These are phyloP conservation scores for Polyommatus icarus DNA, from an alignment of 2,888 invertebrate genomes.

Conservation along the genomic window DNA sequence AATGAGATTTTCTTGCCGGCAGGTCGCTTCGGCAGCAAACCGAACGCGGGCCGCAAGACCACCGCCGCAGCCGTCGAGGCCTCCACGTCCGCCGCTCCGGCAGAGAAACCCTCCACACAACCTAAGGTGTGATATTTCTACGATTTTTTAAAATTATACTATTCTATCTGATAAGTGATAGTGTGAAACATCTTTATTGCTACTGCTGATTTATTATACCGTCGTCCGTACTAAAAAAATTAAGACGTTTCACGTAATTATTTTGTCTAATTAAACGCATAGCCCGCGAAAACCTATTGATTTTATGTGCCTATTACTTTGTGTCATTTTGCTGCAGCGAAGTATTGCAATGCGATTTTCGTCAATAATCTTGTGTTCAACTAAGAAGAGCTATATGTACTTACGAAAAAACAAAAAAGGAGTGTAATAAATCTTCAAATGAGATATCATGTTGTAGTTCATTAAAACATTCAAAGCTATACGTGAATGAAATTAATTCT, in stretches of 20 bases:
- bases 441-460: too few species aligned
- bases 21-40: slow-evolving; percentile 76
- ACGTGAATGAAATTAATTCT: too few species aligned
- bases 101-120: slow-evolving; percentile 59
- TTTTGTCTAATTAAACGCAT: not conserved
- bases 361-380: not conserved
- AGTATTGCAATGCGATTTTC: slow-evolving; percentile 53
- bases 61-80: slow-evolving; percentile 61
- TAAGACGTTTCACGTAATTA: not conserved
- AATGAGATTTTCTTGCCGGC: slow-evolving; percentile 45
- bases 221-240: not conserved
- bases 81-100: slow-evolving; percentile 48
- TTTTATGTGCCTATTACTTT: not conserved
- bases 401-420: too few species aligned
- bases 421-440: too few species aligned
- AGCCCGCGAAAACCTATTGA: not conserved
- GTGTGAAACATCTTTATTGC: not conserved
- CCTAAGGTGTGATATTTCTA: slow-evolving; percentile 59
- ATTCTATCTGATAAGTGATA: not conserved
- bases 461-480: too few species aligned
- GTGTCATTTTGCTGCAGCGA: slow-evolving; percentile 41
- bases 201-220: not conserved
- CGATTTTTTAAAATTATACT: slow-evolving; percentile 35
- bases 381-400: not conserved
- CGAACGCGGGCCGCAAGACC: slow-evolving; percentile 60